phyloP scores from a whole-genome alignment of 2,797 vertebrate species.

The Pangasius mekongensis region DNA sequence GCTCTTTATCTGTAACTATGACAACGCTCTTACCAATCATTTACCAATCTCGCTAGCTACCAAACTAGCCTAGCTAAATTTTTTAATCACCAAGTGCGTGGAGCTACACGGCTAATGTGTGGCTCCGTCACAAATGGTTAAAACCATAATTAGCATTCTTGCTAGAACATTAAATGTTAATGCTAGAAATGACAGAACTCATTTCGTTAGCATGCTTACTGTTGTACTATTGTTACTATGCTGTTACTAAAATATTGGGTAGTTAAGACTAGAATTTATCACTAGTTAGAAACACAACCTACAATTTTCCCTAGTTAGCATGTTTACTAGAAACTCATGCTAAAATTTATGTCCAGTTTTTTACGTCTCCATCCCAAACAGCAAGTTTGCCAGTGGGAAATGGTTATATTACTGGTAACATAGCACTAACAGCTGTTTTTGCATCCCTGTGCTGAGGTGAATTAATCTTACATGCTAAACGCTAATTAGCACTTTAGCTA shows the following conservation, averaged over 20 bases:
- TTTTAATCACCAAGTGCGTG: not conserved
- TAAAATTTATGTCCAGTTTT: not conserved
- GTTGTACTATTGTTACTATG: not conserved
- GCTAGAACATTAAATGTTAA: not conserved
- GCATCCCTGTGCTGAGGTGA: not conserved
- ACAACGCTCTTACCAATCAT: not conserved
- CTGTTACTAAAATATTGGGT: not conserved
- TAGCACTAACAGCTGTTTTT: not conserved
- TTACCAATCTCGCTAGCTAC: not conserved
- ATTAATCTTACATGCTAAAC: not conserved
- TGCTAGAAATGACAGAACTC: not conserved
- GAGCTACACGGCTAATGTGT: too few relatives aligned
- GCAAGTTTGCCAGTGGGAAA: too few relatives aligned
- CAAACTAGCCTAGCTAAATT: not conserved
- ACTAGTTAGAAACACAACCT: not conserved
- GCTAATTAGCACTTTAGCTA: not conserved
- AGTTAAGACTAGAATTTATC: not conserved
- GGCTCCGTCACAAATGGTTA: too few relatives aligned
- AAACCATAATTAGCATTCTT: not conserved
- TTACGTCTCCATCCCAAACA: too few relatives aligned
- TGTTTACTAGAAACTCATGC: not conserved
- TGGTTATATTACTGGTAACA: not conserved
- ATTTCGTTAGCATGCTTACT: not conserved
- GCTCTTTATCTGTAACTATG: slow-evolving; percentile 1
- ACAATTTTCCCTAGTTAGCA: not conserved